Base-by-base conservation (phyloP, 2,888 invertebrate genomes). In the Cataglyphis cursor region DNA sequence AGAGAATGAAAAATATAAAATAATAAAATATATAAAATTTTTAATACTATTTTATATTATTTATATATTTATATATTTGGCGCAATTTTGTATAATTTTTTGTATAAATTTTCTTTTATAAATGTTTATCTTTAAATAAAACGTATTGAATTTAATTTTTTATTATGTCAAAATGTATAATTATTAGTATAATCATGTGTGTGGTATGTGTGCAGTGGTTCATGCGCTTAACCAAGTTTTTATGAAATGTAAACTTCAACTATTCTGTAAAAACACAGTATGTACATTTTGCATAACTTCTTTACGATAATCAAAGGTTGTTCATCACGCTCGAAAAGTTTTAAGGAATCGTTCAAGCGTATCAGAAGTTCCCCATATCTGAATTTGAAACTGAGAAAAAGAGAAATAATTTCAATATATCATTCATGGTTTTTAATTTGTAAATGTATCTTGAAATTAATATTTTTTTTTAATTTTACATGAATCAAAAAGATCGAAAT, bases 231-330 rank as follows among this genome's bases (percentile, higher is more conserved):
- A 78, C 12, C 2, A n/a, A 68, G 44, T 68, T 68, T 38, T 78
- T 18, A 10, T 12, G 10, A 68, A 35, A 44, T 41, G 18, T 59
- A 78, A 59, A 70, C 35, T 59, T 68, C 5, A 57, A 12, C n/a
- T 21, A 8, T 78, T 2, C 5, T 4, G 12, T 68, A 68, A 78
- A 78, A 78, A 59, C 68, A 76, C n/a, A 59, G 31, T 48, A 41
- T 66, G n/a, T 41, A 15, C 4, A 31, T 78, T 44, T 21, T 8
- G 15, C 28, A 38, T 15, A 68, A 70, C 21, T 78, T 59, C 18
- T 48, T 48, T 59, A 4, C 44, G 10, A 8, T 78, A 78, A 78
- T 78, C 44, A 59, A 68, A 24, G 35, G 31, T 44, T 31, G 76
- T 31, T 65, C 31, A 66, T 57, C 21, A 66, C 21, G 66, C 66